phyloP scores from a whole-genome alignment of 2,797 vertebrate genomes.

The Oreonectes daqikongensis region DNA sequence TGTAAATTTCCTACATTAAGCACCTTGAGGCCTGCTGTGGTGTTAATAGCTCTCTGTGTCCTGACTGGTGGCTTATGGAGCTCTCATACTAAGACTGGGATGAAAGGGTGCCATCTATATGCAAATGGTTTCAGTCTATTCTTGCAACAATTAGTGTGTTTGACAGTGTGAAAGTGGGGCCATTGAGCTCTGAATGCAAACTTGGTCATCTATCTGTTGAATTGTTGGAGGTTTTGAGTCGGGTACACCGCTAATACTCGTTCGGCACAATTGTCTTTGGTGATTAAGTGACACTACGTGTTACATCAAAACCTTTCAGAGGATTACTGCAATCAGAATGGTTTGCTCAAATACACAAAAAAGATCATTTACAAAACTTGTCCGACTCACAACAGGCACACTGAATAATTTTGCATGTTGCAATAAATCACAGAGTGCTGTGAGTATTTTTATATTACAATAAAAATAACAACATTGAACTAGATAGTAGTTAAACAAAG shows the following conservation, averaged over 20 bases:
- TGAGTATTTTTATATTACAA: not conserved
- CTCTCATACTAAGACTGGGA: constrained; percentile 67
- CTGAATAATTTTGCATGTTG: not conserved
- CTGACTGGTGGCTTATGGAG: constrained; percentile 67
- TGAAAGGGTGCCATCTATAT: constrained; percentile 64
- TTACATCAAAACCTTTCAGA: constrained; percentile 32
- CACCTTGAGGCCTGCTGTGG: constrained; percentile 42
- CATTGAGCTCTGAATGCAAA: constrained; percentile 40
- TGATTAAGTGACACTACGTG: constrained; percentile 29
- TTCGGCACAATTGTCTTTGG: constrained; percentile 34
- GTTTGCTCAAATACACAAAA: constrained; percentile 21
- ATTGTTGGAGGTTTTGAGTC: constrained; percentile 31
- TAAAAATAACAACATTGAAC: not conserved
- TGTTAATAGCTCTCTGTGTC: constrained; percentile 65
- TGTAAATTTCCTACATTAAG: not conserved
- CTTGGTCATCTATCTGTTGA: constrained; percentile 39
- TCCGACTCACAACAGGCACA: not conserved
- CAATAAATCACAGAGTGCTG: not conserved
- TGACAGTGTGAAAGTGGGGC: constrained; percentile 45
- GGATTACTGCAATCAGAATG: constrained; percentile 47
- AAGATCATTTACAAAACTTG: not conserved
- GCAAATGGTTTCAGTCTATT: constrained; percentile 3
- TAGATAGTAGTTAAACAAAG: too few relatives aligned
- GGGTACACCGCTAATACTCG: constrained; percentile 41
- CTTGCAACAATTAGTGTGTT: constrained; percentile 72